These are phyloP conservation scores for Itoplectis maculator DNA, from an alignment of 2,888 invertebrate genomes.

Conservation along the genomic window DNA sequence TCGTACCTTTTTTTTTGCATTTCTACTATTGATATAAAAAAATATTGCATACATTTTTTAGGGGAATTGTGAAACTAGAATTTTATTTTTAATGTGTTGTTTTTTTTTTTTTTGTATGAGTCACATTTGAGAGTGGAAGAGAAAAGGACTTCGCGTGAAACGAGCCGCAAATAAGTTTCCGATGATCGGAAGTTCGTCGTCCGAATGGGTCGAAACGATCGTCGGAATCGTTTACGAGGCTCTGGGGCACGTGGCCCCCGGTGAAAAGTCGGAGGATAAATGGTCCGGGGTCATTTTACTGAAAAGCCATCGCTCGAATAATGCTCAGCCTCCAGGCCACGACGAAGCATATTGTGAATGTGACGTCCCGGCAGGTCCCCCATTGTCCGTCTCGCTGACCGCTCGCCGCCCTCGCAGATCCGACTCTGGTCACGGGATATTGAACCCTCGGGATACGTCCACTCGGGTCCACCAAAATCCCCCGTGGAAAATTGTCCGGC, in stretches of 20 bases:
- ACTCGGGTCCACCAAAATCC: constrained; percentile 27
- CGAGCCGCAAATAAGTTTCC: constrained; percentile 39
- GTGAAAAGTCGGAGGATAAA: constrained; percentile 43
- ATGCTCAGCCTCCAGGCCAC: constrained; percentile 7
- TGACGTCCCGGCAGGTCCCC: constrained; percentile 67
- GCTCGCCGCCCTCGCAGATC: constrained; percentile 67
- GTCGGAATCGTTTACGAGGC: constrained; percentile 29
- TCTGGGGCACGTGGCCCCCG: constrained; percentile 45
- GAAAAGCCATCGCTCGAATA: constrained; percentile 39
- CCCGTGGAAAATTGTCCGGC: constrained; percentile 66
- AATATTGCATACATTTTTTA: too few relatives aligned
- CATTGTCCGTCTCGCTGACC: constrained; percentile 70
- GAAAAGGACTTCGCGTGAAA: not conserved
- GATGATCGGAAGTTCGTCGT: constrained; percentile 46
- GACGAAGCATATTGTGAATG: constrained; percentile 54
- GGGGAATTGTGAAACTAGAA: too few relatives aligned
- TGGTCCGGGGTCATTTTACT: constrained; percentile 30
- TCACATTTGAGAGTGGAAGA: not conserved
- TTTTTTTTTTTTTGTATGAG: not conserved
- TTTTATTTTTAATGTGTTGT: not conserved
- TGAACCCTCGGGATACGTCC: constrained; percentile 71
- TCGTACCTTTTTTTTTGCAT: constrained; percentile 23
- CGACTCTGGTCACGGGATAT: constrained; percentile 76
- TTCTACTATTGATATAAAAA: too few relatives aligned
- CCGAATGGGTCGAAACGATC: constrained; percentile 40